phyloP scores from a whole-genome alignment of 2,113 vertebrate species.

The Odocoileus hemionus region DNA sequence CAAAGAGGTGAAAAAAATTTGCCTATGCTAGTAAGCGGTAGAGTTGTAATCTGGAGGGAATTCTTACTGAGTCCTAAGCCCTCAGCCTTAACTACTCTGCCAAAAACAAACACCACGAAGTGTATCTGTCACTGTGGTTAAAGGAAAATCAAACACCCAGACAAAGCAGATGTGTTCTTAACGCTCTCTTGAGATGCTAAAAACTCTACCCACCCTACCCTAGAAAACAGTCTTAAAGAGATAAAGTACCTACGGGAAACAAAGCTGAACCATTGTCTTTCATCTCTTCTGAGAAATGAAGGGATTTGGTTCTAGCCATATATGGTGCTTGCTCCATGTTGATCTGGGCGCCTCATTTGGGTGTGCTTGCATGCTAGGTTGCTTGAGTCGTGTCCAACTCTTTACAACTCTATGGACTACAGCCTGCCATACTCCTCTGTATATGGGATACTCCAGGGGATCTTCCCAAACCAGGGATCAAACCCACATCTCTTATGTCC shows the following conservation, averaged over 20 bases:
- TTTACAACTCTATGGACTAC: neutral
- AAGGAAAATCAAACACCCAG: neutral
- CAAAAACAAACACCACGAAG: neutral
- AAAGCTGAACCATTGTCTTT: neutral
- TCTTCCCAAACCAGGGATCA: neutral
- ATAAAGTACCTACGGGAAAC: neutral
- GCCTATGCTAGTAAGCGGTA: neutral
- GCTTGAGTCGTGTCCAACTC: neutral
- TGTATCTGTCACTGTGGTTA: neutral
- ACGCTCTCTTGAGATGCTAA: neutral
- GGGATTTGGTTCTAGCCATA: neutral
- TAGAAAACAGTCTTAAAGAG: neutral
- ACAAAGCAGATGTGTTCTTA: neutral
- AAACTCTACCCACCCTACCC: neutral
- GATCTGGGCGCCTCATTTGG: neutral
- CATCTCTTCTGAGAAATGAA: neutral
- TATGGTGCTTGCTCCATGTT: neutral
- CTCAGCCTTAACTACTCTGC: neutral
- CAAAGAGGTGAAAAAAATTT: neutral
- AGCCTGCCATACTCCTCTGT: neutral
- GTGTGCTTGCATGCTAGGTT: neutral
- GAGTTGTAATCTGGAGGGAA: neutral
- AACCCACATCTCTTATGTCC: neutral
- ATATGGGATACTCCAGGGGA: neutral
- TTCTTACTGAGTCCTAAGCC: neutral